Percentiles rank a stretch among this genome's conserved stretches.
Evolutionary conservation across 2,888 invertebrate genomes (phyloP).

Genomic region (Drosophila greeni): DNA sequence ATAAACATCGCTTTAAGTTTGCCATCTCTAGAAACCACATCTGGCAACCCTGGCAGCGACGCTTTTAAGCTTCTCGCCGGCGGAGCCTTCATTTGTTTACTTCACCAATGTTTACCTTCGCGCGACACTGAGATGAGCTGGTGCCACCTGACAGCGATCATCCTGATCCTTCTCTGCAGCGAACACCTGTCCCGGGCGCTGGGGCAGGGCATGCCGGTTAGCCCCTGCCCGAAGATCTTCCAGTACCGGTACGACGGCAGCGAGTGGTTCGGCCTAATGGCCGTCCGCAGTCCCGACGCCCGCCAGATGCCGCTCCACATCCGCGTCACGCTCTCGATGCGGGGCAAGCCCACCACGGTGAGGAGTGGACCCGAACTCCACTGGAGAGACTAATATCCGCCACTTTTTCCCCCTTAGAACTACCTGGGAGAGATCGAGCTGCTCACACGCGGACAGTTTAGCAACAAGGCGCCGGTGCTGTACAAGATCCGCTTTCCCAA

Average conservation of each 20-base stretch:
- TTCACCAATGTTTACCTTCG: constrained; percentile 6
- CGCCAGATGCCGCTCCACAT: constrained; percentile 67
- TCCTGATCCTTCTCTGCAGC: constrained; percentile 55
- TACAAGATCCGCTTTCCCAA: constrained; percentile 83
- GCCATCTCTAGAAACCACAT: background rate
- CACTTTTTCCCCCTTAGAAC: constrained; percentile 78
- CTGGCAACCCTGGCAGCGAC: background rate
- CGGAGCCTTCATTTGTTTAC: constrained; percentile 1
- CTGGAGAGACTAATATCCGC: background rate
- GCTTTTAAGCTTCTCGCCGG: background rate
- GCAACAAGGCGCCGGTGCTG: constrained; percentile 76
- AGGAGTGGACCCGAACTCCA: constrained; percentile 30
- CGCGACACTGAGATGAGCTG: constrained; percentile 45
- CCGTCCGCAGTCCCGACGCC: constrained; percentile 74
- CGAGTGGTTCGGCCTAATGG: constrained; percentile 79
- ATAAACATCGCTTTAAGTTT: too few species aligned
- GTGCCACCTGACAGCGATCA: constrained; percentile 48
- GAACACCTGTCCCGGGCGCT: constrained; percentile 59
- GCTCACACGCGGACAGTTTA: constrained; percentile 77
- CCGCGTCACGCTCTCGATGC: constrained; percentile 75
- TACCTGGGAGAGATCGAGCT: constrained; percentile 82
- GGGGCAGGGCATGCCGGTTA: constrained; percentile 74
- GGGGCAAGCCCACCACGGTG: constrained; percentile 76
- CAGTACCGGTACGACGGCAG: constrained; percentile 79
- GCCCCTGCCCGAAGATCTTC: constrained; percentile 78